Base-by-base conservation (phyloP, 2,797 vertebrate genomes). In the Myiotriccus ornatus region DNA sequence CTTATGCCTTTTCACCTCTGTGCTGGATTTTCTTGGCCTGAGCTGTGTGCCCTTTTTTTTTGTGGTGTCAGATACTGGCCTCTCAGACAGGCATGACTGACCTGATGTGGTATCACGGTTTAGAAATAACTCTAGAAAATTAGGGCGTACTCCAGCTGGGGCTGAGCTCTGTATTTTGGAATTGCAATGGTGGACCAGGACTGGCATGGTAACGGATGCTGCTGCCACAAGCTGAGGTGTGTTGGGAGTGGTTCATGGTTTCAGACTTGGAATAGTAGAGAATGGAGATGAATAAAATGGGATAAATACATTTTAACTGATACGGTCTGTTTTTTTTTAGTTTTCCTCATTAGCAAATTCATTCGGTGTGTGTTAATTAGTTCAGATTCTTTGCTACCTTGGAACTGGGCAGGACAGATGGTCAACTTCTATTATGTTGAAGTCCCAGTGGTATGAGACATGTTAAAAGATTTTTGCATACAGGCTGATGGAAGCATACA, bases 191-290 rank as follows among this genome's bases (percentile, higher is more conserved):
- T 68, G 59, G 80, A 57, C 17, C 18, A 34, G 67, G 77, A 50
- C 35, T 81, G 80, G 39, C 0, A 0, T 17, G 34, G 46, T 70
- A n/a, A 46, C 43, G 63, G 44, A 19, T 91, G 87, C n/a, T 82
- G 53, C 57, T 91, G 41, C 32, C 70, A 23, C 10, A n/a, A 57
- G 28, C 57, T 43, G 47, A 53, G 83, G 20, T 53, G 10, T 0
- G 0, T 4, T 78, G 47, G 43, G 59, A 79, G 28, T 0, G 0
- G 4, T 41, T 84, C 23, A 1, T 57, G 20, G 14, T 64, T 27
- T 80, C 24, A 13, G 35, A 24, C 34, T 21, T 76, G 14, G 30
- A 49, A 25, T 1, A 74, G 34, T 19, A 47, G 60, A 32, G 34
- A 60, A 41, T 18, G 37, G 32, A 30, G 64, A 63, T 41, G 22